Evolutionary conservation across 1,140 invertebrate species (phyloP).

Genomic region (Papilio aristodemus): DNA sequence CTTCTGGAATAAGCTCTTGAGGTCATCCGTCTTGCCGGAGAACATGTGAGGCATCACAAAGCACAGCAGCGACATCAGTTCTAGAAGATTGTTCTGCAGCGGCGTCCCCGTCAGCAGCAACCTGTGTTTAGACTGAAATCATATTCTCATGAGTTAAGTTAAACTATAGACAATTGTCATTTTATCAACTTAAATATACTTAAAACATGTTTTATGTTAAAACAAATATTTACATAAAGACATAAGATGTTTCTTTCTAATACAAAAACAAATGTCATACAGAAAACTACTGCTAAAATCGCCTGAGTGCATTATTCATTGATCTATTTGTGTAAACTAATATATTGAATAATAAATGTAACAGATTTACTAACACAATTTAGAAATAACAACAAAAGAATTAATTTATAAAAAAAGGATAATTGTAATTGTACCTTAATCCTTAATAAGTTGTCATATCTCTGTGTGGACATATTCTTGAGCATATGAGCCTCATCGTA

Average conservation of each 20-base stretch:
- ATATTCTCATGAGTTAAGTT: not conserved
- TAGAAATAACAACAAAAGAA: no score
- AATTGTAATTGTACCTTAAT: conserved; percentile 86
- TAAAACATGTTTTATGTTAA: no score
- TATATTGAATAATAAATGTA: no score
- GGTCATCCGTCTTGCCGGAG: conserved; percentile 91
- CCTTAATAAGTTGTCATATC: conserved; percentile 93
- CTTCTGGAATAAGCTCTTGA: conserved; percentile 92
- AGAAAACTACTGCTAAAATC: no score
- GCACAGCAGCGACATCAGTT: conserved; percentile 96
- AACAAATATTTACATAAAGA: no score
- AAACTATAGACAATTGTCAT: no score
- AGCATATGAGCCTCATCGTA: conserved; percentile 99
- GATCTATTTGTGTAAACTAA: no score
- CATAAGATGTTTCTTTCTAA: no score
- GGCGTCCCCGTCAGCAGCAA: conserved; percentile 95
- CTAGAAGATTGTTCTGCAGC: conserved; percentile 96
- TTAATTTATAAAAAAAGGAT: not conserved
- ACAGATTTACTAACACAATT: no score
- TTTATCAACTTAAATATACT: no score
- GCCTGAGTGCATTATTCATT: no score
- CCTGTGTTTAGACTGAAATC: conserved; percentile 86
- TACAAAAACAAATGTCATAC: no score
- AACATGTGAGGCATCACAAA: conserved; percentile 99
- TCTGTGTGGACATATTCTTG: conserved; percentile 96